Percentiles rank a stretch among this genome's conserved stretches.
These are phyloP conservation scores for Cataglyphis albicans DNA, from an alignment of 2,888 invertebrate species.

Conservation along the genomic window DNA sequence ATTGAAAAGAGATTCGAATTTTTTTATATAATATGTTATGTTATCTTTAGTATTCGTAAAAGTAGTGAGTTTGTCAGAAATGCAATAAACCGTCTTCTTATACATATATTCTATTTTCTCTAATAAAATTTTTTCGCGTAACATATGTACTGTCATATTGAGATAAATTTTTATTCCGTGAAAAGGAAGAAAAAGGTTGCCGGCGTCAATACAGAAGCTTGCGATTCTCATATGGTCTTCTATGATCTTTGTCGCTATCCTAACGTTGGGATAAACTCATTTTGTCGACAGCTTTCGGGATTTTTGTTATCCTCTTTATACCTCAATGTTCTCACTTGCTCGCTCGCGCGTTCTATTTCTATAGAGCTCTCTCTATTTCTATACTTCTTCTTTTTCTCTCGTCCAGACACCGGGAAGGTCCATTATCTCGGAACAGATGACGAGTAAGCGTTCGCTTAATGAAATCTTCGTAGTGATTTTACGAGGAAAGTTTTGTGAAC, in stretches of 20 bases:
- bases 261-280: conserved; percentile 67
- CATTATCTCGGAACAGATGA: conserved; percentile 76
- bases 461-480: conserved; percentile 80
- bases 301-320: conserved; percentile 66
- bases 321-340: conserved; percentile 42
- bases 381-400: conserved; percentile 32
- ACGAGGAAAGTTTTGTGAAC: conserved; percentile 77
- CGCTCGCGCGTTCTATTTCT: conserved; percentile 38
- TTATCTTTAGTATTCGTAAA: background rate
- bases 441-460: conserved; percentile 77
- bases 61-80: background rate
- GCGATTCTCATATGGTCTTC: conserved; percentile 30
- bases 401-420: conserved; percentile 65
- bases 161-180: conserved; percentile 8
- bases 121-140: background rate
- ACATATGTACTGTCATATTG: background rate
- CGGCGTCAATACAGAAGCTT: conserved; percentile 17
- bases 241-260: conserved; percentile 48
- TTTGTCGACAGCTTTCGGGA: conserved; percentile 53
- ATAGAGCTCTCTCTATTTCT: conserved; percentile 35
- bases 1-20: background rate
- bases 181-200: background rate
- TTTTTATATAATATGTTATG: background rate
- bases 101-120: background rate
- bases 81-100: background rate